Conservation (phyloP, 2,113 vertebrate genomes). For the Anser brachyrhynchus region DNA sequence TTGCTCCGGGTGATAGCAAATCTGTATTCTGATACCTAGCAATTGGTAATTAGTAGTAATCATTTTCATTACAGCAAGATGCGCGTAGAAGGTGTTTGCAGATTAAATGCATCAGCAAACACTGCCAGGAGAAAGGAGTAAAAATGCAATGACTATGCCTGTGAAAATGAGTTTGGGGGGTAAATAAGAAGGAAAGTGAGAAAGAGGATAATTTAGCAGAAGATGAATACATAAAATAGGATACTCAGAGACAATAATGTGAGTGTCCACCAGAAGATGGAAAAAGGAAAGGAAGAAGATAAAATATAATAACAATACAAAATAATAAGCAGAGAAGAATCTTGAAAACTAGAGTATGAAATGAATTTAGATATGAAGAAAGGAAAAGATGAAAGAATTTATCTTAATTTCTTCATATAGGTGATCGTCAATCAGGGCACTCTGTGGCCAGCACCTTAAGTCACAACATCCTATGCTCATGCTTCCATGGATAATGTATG, state of each 20-base stretch:
- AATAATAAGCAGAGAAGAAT: neutral
- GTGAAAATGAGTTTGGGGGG: neutral
- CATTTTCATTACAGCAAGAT: slow-evolving; percentile 4
- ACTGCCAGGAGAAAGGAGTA: neutral
- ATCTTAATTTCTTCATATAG: neutral
- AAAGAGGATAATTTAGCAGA: neutral
- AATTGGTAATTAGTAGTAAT: neutral
- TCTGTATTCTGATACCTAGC: neutral
- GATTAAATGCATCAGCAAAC: neutral
- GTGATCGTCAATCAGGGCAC: neutral
- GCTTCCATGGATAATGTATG: neutral
- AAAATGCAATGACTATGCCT: neutral
- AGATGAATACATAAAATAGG: neutral
- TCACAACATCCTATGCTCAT: neutral
- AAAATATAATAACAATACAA: neutral
- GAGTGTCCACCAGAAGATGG: neutral
- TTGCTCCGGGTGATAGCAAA: neutral
- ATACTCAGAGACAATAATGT: neutral
- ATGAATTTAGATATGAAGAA: neutral
- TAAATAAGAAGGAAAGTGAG: neutral
- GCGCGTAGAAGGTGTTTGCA: neutral
- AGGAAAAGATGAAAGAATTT: neutral
- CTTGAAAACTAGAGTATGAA: neutral
- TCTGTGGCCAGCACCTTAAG: neutral
- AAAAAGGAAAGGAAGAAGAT: neutral